Base-by-base conservation (phyloP, 2,113 vertebrate species). In the Jaculus jaculus region DNA sequence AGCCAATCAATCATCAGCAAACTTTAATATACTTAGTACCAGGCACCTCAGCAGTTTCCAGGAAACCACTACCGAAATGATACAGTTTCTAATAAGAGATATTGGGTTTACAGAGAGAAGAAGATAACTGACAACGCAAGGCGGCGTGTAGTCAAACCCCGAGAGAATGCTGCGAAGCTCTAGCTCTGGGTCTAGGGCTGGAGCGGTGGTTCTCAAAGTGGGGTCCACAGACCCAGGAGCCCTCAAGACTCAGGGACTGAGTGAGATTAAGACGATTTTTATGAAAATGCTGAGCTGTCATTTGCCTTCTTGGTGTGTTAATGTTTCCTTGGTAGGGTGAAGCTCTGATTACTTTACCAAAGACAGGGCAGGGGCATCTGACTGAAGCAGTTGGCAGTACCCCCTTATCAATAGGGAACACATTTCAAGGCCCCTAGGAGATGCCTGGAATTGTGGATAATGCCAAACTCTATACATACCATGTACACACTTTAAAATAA, bases 1-100 rank as follows among this genome's bases (percentile, higher is more conserved):
- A 63, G 54, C 37, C 84, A 84, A 69, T 77, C 63, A 95, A 82
- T 72, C 26, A 61, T 47, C 8, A 51, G 78, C n/a, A 92, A 93
- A 34, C n/a, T 75, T 85, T 79, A 37, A 69, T 84, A 18, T 77
- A 78, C 4, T 26, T 42, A 58, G 32, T 74, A 65, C 32, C 34
- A 91, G 39, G 68, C 21, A 84, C 68, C 66, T 77, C 39, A 82
- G 39, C 68, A 24, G 18, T 61, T 65, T 51, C 85, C 51, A 74
- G 63, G 84, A 91, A 74, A 87, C 68, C 91, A 34, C 30, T 30
- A 54, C 1, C 7, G 89, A 61, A 74, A 34, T 39, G 72, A 65
- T 12, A 72, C 3, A 60, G 18, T 13, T 85, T 34, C 12, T 60
- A 77, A 81, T 60, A 65, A 87, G 51, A 71, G 47, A 78, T 63